Evolutionary conservation across 1,140 invertebrate genomes (phyloP).

Genomic region (Neodiprion fabricii): DNA sequence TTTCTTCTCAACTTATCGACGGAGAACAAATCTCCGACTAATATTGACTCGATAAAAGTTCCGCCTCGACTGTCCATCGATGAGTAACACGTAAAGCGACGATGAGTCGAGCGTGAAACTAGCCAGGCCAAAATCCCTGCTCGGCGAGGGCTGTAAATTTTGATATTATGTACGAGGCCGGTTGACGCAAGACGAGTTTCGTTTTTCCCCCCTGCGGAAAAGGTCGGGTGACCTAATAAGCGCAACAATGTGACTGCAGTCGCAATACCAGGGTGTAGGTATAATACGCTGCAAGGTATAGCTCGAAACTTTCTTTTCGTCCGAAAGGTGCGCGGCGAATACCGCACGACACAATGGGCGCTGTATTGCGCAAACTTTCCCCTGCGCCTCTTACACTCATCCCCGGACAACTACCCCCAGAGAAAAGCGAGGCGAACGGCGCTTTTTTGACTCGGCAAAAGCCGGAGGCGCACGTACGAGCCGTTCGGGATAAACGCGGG

Average conservation of each 20-base stretch:
- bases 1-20: no score
- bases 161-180: constrained; percentile 52
- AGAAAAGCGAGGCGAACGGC: neutral
- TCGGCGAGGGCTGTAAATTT: constrained; percentile 51
- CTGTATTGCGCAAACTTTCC: constrained; percentile 53
- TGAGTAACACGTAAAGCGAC: no score
- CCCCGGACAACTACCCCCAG: neutral
- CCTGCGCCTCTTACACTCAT: constrained; percentile 17
- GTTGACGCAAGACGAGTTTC: no score
- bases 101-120: neutral
- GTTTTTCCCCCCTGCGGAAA: neutral
- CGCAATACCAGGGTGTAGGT: constrained; percentile 43
- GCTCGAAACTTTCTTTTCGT: constrained; percentile 52
- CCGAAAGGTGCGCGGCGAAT: neutral
- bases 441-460: neutral
- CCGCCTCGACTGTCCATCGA: no score
- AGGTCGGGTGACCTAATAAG: constrained; percentile 13
- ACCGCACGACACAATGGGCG: constrained; percentile 33
- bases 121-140: neutral
- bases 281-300: no score
- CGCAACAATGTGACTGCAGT: constrained; percentile 48
- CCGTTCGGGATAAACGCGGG: no score
- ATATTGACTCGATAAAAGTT: no score
- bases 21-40: no score
- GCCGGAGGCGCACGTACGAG: neutral